Evolutionary conservation across 2,888 invertebrate genomes (phyloP).

Genomic region (Tiphia femorata): DNA sequence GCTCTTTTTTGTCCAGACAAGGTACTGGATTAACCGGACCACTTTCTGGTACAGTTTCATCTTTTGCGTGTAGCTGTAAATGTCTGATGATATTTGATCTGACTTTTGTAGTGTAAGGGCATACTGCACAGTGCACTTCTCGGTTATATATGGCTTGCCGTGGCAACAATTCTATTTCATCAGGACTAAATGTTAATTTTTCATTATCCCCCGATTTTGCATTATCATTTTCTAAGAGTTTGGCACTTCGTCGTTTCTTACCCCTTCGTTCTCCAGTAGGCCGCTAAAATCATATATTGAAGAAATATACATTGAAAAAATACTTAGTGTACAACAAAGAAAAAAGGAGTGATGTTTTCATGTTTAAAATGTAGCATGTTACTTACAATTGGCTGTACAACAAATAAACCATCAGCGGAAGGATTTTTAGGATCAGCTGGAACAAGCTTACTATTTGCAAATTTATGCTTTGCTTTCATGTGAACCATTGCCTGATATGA

Average conservation of each 20-base stretch:
- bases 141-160: slow-evolving; percentile 76
- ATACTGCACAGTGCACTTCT: slow-evolving; percentile 75
- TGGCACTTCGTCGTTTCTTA: slow-evolving; percentile 52
- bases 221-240: slow-evolving; percentile 35
- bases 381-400: slow-evolving; percentile 68
- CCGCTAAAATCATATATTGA: slow-evolving; percentile 1
- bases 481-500: slow-evolving; percentile 67
- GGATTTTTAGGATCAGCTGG: slow-evolving; percentile 70
- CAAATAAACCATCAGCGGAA: slow-evolving; percentile 70
- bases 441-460: slow-evolving; percentile 63
- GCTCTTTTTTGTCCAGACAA: slow-evolving; percentile 81
- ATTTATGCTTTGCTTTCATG: slow-evolving; percentile 72
- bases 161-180: slow-evolving; percentile 77
- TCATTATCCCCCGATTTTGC: slow-evolving; percentile 46
- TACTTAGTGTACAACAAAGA: background rate
- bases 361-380: too few relatives aligned
- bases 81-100: slow-evolving; percentile 80
- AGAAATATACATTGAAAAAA: background rate
- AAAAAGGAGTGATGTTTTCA: too few relatives aligned
- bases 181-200: slow-evolving; percentile 70
- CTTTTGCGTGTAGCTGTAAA: slow-evolving; percentile 76
- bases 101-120: slow-evolving; percentile 79
- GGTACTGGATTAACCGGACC: slow-evolving; percentile 88
- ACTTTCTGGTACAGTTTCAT: slow-evolving; percentile 74
- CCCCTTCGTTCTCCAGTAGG: slow-evolving; percentile 34